These are phyloP conservation scores for Epinephelus lanceolatus DNA, from an alignment of 2,113 vertebrate genomes.

Conservation along the genomic window DNA sequence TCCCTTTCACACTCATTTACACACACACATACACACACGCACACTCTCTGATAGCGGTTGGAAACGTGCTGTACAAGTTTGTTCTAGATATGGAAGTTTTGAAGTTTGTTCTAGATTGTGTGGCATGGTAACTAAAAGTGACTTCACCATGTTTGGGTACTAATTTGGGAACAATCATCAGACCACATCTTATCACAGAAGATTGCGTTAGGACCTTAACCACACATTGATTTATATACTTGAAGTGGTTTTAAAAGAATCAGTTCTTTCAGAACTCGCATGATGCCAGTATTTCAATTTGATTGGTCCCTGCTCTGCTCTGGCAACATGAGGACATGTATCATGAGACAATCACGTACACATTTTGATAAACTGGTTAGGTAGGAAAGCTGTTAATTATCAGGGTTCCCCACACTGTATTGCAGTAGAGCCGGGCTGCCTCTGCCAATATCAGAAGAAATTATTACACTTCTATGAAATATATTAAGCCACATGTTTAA, in stretches of 20 bases:
- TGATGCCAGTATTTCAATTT: no score
- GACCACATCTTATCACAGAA: no score
- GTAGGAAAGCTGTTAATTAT: neutral
- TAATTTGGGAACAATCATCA: neutral
- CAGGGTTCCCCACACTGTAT: neutral
- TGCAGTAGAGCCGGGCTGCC: neutral
- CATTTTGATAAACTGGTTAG: neutral
- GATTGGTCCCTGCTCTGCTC: neutral
- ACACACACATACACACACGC: neutral
- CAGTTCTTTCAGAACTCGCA: neutral
- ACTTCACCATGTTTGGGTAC: neutral
- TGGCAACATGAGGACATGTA: no score
- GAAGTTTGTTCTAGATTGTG: constrained; percentile 2
- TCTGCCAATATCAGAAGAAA: neutral
- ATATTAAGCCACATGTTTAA: neutral
- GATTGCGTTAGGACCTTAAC: neutral
- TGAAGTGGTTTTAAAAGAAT: no score
- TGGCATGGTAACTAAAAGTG: neutral
- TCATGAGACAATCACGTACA: neutral
- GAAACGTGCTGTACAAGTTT: neutral
- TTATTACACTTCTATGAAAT: no score
- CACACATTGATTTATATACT: neutral
- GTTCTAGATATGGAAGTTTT: neutral
- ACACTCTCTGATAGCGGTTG: neutral
- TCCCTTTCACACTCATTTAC: no score